Percentiles rank a stretch among this genome's conserved stretches.
These are phyloP conservation scores for Aptenodytes forsteri DNA, from an alignment of 2,113 vertebrate genomes.

Conservation along the genomic window DNA sequence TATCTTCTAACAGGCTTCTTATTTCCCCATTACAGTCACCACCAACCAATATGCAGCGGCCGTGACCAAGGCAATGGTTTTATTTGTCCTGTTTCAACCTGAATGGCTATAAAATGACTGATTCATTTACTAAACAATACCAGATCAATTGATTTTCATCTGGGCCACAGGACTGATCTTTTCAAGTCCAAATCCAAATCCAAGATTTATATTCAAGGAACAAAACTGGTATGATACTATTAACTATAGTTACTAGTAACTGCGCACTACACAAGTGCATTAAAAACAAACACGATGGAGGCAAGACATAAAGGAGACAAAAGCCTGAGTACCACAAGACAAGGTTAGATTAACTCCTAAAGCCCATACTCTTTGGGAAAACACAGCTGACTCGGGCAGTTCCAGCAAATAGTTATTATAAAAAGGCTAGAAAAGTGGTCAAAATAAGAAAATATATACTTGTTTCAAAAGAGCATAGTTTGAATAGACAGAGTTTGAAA, in stretches of 20 bases:
- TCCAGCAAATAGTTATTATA: background rate
- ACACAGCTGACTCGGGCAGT: background rate
- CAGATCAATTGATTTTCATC: background rate
- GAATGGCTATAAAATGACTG: background rate
- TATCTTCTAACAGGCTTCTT: background rate
- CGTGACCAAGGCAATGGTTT: background rate
- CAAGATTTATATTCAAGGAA: accelerated
- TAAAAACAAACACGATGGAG: background rate
- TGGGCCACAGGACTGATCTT: background rate
- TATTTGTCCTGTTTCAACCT: background rate
- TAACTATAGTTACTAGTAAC: background rate
- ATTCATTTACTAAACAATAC: background rate
- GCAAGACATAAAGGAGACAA: background rate
- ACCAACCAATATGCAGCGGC: background rate
- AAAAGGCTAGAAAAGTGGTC: background rate
- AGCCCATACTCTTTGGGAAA: background rate
- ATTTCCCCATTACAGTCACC: background rate
- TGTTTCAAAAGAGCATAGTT: background rate
- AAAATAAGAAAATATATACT: background rate
- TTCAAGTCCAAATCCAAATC: background rate
- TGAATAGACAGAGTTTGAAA: background rate
- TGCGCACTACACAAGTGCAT: background rate
- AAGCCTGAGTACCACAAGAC: background rate
- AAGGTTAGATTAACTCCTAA: background rate
- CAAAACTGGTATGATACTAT: background rate